These are phyloP conservation scores for Chelon auratus DNA, from an alignment of 2,797 vertebrate species.

Conservation along the genomic window DNA sequence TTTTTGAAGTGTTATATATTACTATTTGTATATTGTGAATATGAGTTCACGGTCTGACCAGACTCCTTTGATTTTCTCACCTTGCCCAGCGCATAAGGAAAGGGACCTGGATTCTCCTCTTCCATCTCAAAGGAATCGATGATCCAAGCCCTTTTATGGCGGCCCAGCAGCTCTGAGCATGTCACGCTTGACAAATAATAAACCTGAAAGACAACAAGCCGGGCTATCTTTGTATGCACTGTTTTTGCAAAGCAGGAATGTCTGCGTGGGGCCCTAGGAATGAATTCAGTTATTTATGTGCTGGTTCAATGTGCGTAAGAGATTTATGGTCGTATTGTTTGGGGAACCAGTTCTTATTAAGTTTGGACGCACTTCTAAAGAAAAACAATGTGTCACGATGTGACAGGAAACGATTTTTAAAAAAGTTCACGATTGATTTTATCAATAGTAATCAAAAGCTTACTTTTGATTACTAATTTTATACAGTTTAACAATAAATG, in stretches of 20 bases:
- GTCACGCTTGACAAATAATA: conserved; percentile 27
- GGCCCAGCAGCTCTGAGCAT: conserved; percentile 50
- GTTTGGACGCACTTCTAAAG: not conserved
- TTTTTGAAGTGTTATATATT: not conserved
- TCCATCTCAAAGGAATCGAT: conserved; percentile 75
- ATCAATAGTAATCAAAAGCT: not conserved
- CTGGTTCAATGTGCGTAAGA: too few species aligned
- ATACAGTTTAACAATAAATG: not conserved
- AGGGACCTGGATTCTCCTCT: conserved; percentile 76
- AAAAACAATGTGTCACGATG: not conserved
- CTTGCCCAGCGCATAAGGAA: conserved; percentile 75
- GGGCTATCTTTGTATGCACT: not conserved
- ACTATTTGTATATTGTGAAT: not conserved
- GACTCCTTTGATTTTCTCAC: conserved; percentile 54
- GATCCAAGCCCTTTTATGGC: conserved; percentile 77
- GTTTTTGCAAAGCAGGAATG: conserved; percentile 6
- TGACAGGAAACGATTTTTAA: not conserved
- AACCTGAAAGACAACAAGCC: conserved; percentile 52
- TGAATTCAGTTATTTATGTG: too few species aligned
- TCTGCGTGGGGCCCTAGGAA: not conserved
- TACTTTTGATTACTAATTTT: not conserved
- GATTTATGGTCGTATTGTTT: not conserved
- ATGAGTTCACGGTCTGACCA: not conserved
- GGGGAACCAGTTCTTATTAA: conserved; percentile 28
- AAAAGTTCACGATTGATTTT: not conserved